Evolutionary conservation across 2,888 invertebrate species (phyloP), one percentile per base, ranked within the genome.

Genomic region (Encarsia formosa): DNA sequence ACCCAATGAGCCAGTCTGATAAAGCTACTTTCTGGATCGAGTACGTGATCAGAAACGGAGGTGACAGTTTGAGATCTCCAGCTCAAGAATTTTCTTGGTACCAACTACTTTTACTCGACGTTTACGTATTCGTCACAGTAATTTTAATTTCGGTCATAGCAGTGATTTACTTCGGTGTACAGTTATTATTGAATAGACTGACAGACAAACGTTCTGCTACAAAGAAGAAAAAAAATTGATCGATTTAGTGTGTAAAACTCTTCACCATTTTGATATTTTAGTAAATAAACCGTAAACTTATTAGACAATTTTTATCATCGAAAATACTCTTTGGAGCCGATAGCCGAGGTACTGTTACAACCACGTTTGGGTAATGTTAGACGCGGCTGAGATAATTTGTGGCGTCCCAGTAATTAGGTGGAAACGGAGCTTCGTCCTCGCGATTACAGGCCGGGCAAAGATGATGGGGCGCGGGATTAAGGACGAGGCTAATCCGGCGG

Each of bases 21-120:
- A 63, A 61, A 0, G 65, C 67, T 0, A 59, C 40, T 31, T 70
- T 58, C 49, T 70, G 69, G 70, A 54, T 58, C n/a, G 56, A 63
- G 56, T 63, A 60, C n/a, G 20, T 59, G 3, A 29, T 55, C 31
- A 45, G 55, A 26, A 54, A 63, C 48, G 61, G 63, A n/a, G 45
- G 51, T 13, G 49, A 50, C 42, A 38, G 43, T 26, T 20, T 63
- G n/a, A 52, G 54, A 53, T 70, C 72, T 5, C 66, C 70, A 1
- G 65, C 64, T 5, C 44, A 63, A 24, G 49, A 63, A 4, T 59
- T 71, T 4, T 15, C 57, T 0, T 68, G 67, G 66, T 69, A 66
- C 58, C 65, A 69, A 54, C 22, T 61, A 5, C 53, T 62, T 16
- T 58, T 69, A 11, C 37, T 70, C 11, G 69, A 71, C 31, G 64